phyloP scores from a whole-genome alignment of 2,113 vertebrate genomes.

The Pterocles orientalis region DNA sequence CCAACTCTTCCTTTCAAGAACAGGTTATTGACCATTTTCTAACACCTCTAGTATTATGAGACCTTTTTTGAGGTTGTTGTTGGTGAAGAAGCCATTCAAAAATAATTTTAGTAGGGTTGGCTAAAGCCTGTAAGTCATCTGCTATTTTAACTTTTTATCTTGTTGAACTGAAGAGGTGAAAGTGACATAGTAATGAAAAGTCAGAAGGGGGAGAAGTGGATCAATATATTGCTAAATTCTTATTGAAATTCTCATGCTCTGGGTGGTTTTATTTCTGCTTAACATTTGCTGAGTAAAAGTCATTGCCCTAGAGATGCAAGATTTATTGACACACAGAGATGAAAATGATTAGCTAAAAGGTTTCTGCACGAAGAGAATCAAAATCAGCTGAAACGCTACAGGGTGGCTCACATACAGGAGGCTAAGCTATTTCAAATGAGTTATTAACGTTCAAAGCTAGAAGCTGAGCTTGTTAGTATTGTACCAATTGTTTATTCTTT shows the following conservation, averaged over 20 bases:
- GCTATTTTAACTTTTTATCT: slow-evolving; percentile 15
- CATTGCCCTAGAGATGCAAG: slow-evolving; percentile 72
- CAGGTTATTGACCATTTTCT: background rate
- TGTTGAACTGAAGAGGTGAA: slow-evolving; percentile 33
- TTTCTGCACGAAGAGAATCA: slow-evolving; percentile 65
- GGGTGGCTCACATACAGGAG: slow-evolving; percentile 11
- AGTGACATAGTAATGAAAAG: slow-evolving; percentile 56
- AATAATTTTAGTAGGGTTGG: background rate
- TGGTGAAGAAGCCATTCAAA: slow-evolving; percentile 5
- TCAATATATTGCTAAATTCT: slow-evolving; percentile 48
- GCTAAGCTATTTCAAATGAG: slow-evolving; percentile 18
- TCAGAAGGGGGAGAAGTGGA: slow-evolving; percentile 44
- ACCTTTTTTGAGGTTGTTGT: background rate
- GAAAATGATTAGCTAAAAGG: slow-evolving; percentile 67
- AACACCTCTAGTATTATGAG: background rate
- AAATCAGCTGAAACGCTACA: slow-evolving; percentile 52
- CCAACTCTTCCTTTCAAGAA: background rate
- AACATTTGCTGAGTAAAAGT: slow-evolving; percentile 80
- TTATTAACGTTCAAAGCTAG: slow-evolving; percentile 31
- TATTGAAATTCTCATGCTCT: slow-evolving; percentile 43
- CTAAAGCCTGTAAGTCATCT: background rate
- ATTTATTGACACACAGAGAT: slow-evolving; percentile 76
- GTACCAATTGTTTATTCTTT: slow-evolving; percentile 1
- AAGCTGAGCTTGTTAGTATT: background rate
- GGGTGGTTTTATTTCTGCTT: slow-evolving; percentile 60